phyloP scores from a whole-genome alignment of 2,113 vertebrate species.

The Eptesicus fuscus region DNA sequence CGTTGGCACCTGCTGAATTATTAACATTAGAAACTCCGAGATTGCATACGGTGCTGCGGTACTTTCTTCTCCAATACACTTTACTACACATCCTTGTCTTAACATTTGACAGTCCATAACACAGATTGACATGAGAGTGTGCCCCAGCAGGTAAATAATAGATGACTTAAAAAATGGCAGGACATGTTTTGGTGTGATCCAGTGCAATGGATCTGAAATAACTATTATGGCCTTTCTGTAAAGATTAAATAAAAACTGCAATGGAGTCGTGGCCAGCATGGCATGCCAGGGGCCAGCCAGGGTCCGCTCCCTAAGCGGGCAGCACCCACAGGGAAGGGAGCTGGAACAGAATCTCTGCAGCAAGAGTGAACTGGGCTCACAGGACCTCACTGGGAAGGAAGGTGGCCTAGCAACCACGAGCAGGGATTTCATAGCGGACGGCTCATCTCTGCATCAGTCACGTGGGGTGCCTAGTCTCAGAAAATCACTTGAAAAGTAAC shows the following conservation, averaged over 20 bases:
- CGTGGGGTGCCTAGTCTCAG: neutral
- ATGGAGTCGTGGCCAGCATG: no score
- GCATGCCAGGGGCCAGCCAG: accelerated
- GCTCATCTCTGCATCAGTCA: neutral
- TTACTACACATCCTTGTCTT: neutral
- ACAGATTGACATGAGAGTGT: neutral
- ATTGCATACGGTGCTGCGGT: accelerated
- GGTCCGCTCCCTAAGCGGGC: neutral
- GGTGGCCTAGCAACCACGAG: accelerated
- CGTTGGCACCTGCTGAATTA: conserved; percentile 15
- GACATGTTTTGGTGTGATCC: neutral
- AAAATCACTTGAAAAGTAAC: neutral
- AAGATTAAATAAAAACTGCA: neutral
- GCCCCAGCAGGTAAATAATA: neutral
- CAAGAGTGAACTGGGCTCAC: accelerated
- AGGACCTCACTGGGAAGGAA: neutral
- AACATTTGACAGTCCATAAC: neutral
- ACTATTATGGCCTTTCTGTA: neutral
- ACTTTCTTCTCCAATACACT: neutral
- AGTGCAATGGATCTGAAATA: neutral
- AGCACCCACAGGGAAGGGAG: neutral
- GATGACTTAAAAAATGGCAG: neutral
- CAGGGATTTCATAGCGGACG: neutral
- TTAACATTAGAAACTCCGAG: neutral
- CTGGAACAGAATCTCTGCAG: no score